Percentiles rank a stretch among this genome's conserved stretches.
Evolutionary conservation across 2,888 invertebrate species (phyloP).

Genomic region (Macrosoma leucophasiata): DNA sequence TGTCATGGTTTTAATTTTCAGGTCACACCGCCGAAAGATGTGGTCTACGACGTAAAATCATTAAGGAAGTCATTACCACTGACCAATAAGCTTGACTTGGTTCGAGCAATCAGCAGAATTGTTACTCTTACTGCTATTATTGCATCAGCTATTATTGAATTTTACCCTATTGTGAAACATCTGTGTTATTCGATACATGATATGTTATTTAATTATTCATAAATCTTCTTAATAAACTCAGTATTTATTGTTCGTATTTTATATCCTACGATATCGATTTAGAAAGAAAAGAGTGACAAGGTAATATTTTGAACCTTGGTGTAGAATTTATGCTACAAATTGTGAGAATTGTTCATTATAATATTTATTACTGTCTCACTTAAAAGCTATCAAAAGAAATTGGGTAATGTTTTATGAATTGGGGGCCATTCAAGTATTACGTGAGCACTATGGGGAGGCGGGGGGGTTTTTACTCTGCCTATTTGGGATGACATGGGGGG

Average conservation of each 20-base stretch:
- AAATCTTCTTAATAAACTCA: slow-evolving; percentile 23
- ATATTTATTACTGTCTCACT: too few relatives aligned
- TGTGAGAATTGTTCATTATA: too few relatives aligned
- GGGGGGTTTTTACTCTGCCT: too few relatives aligned
- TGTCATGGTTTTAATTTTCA: too few relatives aligned
- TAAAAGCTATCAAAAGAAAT: too few relatives aligned
- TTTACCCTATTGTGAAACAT: slow-evolving; percentile 45
- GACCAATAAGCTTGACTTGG: slow-evolving; percentile 35
- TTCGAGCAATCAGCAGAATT: slow-evolving; percentile 42
- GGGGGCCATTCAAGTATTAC: too few relatives aligned
- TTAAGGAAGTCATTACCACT: slow-evolving; percentile 43
- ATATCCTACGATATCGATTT: neutral
- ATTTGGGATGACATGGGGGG: too few relatives aligned
- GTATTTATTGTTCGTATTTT: neutral
- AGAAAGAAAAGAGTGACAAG: too few relatives aligned
- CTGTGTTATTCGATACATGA: slow-evolving; percentile 29
- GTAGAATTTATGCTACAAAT: too few relatives aligned
- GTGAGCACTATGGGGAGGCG: too few relatives aligned
- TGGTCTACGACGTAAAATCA: slow-evolving; percentile 36
- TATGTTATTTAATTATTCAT: slow-evolving; percentile 32
- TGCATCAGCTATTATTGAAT: slow-evolving; percentile 41
- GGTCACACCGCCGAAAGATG: slow-evolving; percentile 50
- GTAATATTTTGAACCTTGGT: too few relatives aligned
- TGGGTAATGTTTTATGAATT: too few relatives aligned
- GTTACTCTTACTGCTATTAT: slow-evolving; percentile 40